Base-by-base conservation (phyloP, 2,113 vertebrate species). In the Ictalurus punctatus region DNA sequence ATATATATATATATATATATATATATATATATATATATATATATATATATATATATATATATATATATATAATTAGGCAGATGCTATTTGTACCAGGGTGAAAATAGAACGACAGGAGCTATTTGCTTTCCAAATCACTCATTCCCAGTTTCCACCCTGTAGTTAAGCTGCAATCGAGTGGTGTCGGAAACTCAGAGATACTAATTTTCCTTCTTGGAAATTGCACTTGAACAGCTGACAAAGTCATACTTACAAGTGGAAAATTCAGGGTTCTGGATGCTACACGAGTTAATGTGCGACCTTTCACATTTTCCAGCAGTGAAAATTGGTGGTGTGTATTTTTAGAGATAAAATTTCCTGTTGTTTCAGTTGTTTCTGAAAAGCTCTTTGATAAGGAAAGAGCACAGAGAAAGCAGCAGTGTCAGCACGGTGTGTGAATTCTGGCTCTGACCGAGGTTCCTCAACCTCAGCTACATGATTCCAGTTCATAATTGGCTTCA, bases 211-310 rank as follows among this genome's bases (percentile, higher is more conserved):
- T 17, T n/a, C 4, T n/a, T 69, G 23, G 40, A 84, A 69, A 84
- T 69, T 84, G 61, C 63, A 52, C 44, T 54, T 69, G 37, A 84
- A 40, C 83, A 84, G 23, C 17, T 40, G 40, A 44, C 34, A 61
- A 84, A 65, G 37, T 25, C 61, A 67, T 67, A 84, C 67, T 44
- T 48, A 67, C 83, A 67, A 67, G 12, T 65, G 83, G 83, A 81
- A 54, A 81, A 30, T 30, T 17, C 52, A 8, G 19, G 52, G 52
- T 56, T 81, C 52, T 56, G 52, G 7, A 54, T 54, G 76, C 44
- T 13, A 5, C 44, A 52, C 76, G 30, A 81, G 16, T 56, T 30
- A 17, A 56, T 19, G 78, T 30, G 16, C 10, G 44, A 79, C 78
- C 48, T 79, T 79, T 80, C 13, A 80, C 44, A 54, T 54, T 54